Conservation (phyloP, 2,113 vertebrate species). For the Probosciger aterrimus region DNA sequence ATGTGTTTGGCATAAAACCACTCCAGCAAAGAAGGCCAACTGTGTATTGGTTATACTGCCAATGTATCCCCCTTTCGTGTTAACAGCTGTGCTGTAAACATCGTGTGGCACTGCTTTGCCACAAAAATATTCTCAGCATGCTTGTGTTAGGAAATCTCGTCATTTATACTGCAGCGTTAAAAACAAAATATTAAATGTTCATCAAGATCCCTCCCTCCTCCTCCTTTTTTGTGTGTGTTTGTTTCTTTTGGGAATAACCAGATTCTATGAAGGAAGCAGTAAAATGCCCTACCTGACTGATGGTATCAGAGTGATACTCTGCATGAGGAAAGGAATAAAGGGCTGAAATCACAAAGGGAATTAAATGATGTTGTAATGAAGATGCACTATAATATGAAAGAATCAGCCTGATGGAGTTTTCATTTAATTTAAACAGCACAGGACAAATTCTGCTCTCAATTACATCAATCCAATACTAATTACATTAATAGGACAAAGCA, state of each 20-base stretch:
- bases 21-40: constrained; percentile 15
- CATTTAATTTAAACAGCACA: constrained; percentile 20
- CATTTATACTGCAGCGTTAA: background rate
- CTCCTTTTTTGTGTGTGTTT: background rate
- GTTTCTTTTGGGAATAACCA: background rate
- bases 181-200: background rate
- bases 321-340: background rate
- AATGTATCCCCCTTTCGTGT: background rate
- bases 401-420: constrained; percentile 23
- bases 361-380: constrained; percentile 28
- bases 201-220: accelerated
- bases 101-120: background rate
- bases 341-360: background rate
- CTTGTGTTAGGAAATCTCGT: background rate
- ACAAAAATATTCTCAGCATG: background rate
- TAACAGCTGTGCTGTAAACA: constrained; percentile 53
- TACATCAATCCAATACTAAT: constrained; percentile 38
- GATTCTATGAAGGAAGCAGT: background rate
- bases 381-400: constrained; percentile 16
- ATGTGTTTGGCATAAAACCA: constrained; percentile 61
- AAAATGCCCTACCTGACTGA: background rate
- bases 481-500: constrained; percentile 40
- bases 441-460: constrained; percentile 34
- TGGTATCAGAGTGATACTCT: background rate
- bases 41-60: constrained; percentile 40